A percentile compares a stretch with the other conserved stretches of the same genome.
phyloP scores from a whole-genome alignment of 2,113 vertebrate genomes.

The Megaleporinus macrocephalus region DNA sequence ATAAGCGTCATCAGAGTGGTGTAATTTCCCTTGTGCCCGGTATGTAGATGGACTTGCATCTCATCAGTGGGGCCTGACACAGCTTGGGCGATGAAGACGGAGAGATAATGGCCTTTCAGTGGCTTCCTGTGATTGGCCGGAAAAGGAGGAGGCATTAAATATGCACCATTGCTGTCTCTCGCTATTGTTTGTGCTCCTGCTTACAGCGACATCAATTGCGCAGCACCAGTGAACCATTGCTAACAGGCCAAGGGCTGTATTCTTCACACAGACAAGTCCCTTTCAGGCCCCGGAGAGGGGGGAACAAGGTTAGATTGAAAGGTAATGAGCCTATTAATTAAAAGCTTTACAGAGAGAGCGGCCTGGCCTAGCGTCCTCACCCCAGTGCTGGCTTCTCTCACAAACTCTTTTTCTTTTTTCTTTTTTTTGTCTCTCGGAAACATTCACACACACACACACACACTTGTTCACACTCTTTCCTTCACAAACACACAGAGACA shows the following conservation, averaged over 20 bases:
- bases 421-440: conserved; percentile 26
- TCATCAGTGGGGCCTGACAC: conserved; percentile 57
- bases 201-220: conserved; percentile 71
- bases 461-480: neutral
- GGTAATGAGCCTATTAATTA: conserved; percentile 87
- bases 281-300: conserved; percentile 67
- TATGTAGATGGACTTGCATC: conserved; percentile 64
- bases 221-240: conserved; percentile 66
- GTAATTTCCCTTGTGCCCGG: conserved; percentile 68
- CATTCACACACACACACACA: conserved; percentile 1
- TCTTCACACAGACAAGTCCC: conserved; percentile 69
- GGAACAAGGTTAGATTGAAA: conserved; percentile 76
- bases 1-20: conserved; percentile 53
- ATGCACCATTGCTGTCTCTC: conserved; percentile 64
- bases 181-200: conserved; percentile 66
- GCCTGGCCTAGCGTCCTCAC: conserved; percentile 46
- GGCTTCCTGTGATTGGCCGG: conserved; percentile 67
- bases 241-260: conserved; percentile 70
- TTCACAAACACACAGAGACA: conserved; percentile 5
- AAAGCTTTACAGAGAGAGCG: conserved; percentile 62
- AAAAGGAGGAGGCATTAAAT: conserved; percentile 71
- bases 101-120: conserved; percentile 67
- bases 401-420: conserved; percentile 35
- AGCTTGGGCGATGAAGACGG: conserved; percentile 62
- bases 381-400: conserved; percentile 19